Conservation (phyloP, 2,113 vertebrate species). For the Amia ocellicauda region DNA sequence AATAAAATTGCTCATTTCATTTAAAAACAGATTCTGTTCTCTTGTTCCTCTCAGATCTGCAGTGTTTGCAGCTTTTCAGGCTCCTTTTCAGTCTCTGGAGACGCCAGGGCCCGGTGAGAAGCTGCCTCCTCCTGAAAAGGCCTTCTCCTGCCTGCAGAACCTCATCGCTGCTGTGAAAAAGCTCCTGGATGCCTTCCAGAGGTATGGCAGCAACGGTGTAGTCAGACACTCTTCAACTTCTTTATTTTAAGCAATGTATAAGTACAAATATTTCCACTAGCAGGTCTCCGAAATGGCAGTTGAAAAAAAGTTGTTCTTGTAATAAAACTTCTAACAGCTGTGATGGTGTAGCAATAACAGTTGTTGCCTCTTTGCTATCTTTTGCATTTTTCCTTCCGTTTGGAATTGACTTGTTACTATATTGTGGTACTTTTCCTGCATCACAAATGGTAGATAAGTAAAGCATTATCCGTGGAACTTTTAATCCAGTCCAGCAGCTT, state of each 20-base stretch:
- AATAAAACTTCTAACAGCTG: too few species aligned
- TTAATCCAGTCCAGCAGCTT: background rate
- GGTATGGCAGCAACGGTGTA: slow-evolving; percentile 71
- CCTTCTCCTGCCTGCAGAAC: slow-evolving; percentile 72
- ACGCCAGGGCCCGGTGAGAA: slow-evolving; percentile 40
- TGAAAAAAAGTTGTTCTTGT: too few species aligned
- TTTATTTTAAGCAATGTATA: too few species aligned
- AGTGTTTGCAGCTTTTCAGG: slow-evolving; percentile 61
- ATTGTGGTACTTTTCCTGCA: background rate
- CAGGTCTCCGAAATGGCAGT: too few species aligned
- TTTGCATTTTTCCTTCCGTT: background rate
- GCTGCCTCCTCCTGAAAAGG: slow-evolving; percentile 70
- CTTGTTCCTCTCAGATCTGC: slow-evolving; percentile 44
- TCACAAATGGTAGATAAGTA: background rate
- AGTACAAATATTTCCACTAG: too few species aligned
- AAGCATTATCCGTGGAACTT: slow-evolving; percentile 2
- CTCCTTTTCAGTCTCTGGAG: slow-evolving; percentile 47
- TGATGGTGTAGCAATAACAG: too few species aligned
- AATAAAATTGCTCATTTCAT: too few species aligned
- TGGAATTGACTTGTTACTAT: background rate
- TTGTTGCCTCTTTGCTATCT: too few species aligned
- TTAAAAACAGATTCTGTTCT: slow-evolving; percentile 8
- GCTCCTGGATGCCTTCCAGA: slow-evolving; percentile 76
- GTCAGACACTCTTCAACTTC: too few species aligned
- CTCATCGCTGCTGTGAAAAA: slow-evolving; percentile 72